A percentile compares a stretch with the other conserved stretches of the same genome.
Evolutionary conservation across 2,113 vertebrate genomes (phyloP).

Genomic region (Alectura lathami): DNA sequence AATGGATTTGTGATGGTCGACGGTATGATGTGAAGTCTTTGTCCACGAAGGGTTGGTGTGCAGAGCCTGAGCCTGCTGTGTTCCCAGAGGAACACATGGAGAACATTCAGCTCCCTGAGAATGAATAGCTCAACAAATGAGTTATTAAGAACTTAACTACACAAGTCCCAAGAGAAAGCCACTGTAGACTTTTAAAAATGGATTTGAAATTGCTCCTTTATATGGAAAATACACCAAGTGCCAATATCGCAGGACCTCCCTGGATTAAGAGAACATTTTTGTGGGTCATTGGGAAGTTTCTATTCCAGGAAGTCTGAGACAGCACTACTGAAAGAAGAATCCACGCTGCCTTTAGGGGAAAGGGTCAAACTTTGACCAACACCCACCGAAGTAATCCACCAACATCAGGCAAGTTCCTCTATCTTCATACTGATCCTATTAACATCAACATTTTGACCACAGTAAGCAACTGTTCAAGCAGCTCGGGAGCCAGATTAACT

Average conservation of each 20-base stretch:
- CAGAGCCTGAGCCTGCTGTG: not conserved
- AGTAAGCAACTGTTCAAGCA: not conserved
- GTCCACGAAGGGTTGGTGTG: not conserved
- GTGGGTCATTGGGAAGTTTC: not conserved
- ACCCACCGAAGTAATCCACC: not conserved
- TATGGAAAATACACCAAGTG: not conserved
- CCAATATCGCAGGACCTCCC: not conserved
- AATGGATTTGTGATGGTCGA: not conserved
- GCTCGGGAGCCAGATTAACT: not conserved
- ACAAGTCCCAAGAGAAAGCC: constrained; percentile 35
- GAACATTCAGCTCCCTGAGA: constrained; percentile 54
- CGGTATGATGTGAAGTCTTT: not conserved
- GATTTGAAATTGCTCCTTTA: constrained; percentile 40
- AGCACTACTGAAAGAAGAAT: not conserved
- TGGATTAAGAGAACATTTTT: not conserved
- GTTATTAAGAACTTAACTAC: constrained; percentile 65
- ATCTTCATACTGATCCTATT: not conserved
- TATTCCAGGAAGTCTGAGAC: not conserved
- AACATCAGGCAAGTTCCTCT: not conserved
- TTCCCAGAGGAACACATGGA: constrained; percentile 33
- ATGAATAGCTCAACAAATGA: constrained; percentile 66
- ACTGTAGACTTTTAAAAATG: constrained; percentile 27
- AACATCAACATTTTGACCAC: not conserved
- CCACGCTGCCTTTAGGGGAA: not conserved
- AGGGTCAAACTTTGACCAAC: not conserved